A percentile compares a stretch with the other conserved stretches of the same genome.
These are phyloP conservation scores for Kuschelorhynchus macadamiae DNA, from an alignment of 2,888 invertebrate genomes.

Conservation along the genomic window DNA sequence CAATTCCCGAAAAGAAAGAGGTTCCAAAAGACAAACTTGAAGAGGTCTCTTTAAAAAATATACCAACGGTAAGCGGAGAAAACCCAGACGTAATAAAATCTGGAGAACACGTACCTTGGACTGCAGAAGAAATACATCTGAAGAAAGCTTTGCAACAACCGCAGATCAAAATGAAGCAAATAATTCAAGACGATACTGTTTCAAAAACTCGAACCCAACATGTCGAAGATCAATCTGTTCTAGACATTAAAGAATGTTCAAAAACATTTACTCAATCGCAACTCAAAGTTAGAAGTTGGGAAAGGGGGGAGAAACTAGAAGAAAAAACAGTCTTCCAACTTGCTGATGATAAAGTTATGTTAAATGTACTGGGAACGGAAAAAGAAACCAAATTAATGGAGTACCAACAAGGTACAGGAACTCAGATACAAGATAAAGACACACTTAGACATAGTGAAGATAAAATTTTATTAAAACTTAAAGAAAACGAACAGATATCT, in stretches of 20 bases:
- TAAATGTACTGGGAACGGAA: background rate
- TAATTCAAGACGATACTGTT: background rate
- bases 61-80: slow-evolving; percentile 11
- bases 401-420: slow-evolving; percentile 70
- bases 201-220: slow-evolving; percentile 21
- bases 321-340: slow-evolving; percentile 14
- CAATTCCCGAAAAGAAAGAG: slow-evolving; percentile 66
- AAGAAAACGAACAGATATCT: slow-evolving; percentile 6
- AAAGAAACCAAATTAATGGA: slow-evolving; percentile 61
- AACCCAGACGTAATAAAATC: slow-evolving; percentile 10
- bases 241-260: slow-evolving; percentile 29
- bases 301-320: slow-evolving; percentile 22
- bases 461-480: slow-evolving; percentile 6
- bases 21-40: slow-evolving; percentile 71
- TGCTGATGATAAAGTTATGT: slow-evolving; percentile 19
- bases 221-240: slow-evolving; percentile 36
- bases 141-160: slow-evolving; percentile 66
- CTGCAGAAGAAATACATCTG: slow-evolving; percentile 71
- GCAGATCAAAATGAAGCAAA: background rate
- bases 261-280: slow-evolving; percentile 21
- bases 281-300: slow-evolving; percentile 20
- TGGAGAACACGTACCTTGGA: slow-evolving; percentile 57
- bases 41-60: slow-evolving; percentile 59
- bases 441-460: slow-evolving; percentile 11
- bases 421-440: slow-evolving; percentile 67